These are phyloP conservation scores for Apoda limacodes DNA, from an alignment of 2,888 invertebrate genomes.

Conservation along the genomic window DNA sequence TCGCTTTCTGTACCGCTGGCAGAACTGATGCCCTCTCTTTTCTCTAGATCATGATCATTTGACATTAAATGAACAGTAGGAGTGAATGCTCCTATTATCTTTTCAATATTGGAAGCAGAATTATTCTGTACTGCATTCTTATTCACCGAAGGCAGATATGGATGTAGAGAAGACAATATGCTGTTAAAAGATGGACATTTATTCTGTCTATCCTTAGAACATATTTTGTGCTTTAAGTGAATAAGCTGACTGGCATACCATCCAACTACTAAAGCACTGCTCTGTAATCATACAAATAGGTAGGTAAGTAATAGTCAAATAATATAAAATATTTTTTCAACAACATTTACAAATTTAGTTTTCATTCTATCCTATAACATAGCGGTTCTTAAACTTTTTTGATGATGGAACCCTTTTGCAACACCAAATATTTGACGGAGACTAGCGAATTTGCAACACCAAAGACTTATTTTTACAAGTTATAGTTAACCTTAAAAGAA, in stretches of 20 bases:
- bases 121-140: conserved; percentile 27
- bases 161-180: conserved; percentile 31
- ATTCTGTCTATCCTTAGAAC: conserved; percentile 23
- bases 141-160: conserved; percentile 31
- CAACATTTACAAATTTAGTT: too few species aligned
- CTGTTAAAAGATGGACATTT: conserved; percentile 25
- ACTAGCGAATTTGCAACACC: too few species aligned
- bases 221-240: conserved; percentile 43
- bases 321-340: too few species aligned
- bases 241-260: conserved; percentile 73
- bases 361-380: too few species aligned
- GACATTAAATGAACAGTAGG: conserved; percentile 48
- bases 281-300: conserved; percentile 51
- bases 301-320: too few species aligned
- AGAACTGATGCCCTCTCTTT: conserved; percentile 19
- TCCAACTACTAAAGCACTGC: conserved; percentile 71
- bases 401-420: too few species aligned
- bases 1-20: conserved; percentile 26
- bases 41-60: conserved; percentile 37
- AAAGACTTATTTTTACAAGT: too few species aligned
- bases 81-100: conserved; percentile 31
- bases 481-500: too few species aligned
- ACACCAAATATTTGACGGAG: too few species aligned
- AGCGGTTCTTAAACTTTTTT: too few species aligned
- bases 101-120: conserved; percentile 31